Percentiles rank a stretch among this genome's conserved stretches.
phyloP scores from a whole-genome alignment of 2,113 vertebrate species.

The Panthera leo region DNA sequence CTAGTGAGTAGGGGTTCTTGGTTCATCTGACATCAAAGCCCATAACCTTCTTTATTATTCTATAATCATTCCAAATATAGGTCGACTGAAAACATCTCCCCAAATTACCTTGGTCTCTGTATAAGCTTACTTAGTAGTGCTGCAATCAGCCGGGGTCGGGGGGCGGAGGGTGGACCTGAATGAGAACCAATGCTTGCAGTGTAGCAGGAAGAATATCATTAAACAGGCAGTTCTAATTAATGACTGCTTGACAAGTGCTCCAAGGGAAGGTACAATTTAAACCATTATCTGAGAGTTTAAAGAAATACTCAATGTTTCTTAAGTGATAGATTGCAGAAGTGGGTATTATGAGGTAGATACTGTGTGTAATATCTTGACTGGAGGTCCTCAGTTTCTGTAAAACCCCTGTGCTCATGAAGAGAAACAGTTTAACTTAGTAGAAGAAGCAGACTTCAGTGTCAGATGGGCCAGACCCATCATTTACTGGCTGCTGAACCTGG shows the following conservation, averaged over 20 bases:
- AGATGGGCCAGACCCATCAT: not conserved
- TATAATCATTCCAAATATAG: not conserved
- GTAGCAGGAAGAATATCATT: not conserved
- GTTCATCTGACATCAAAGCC: not conserved
- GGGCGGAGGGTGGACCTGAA: not conserved
- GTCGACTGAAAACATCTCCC: not conserved
- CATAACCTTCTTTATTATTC: not conserved
- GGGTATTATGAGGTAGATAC: not conserved
- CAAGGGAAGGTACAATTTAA: conserved; percentile 14
- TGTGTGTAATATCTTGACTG: not conserved
- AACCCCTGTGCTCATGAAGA: not conserved
- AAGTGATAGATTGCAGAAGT: not conserved
- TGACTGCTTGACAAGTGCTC: conserved; percentile 7
- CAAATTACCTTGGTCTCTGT: not conserved
- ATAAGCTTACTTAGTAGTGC: not conserved
- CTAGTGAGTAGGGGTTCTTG: not conserved
- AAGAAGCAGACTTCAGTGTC: not conserved
- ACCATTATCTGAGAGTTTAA: not conserved
- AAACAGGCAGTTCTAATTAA: conserved; percentile 37
- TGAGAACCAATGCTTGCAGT: not conserved
- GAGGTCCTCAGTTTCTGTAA: not conserved
- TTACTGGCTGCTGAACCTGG: not conserved
- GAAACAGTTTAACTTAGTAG: not conserved
- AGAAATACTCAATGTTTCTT: not conserved
- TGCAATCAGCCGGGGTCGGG: not conserved